These are phyloP conservation scores for Enteromius thamalakanensis DNA, from an alignment of 2,797 vertebrate genomes.

Conservation along the genomic window DNA sequence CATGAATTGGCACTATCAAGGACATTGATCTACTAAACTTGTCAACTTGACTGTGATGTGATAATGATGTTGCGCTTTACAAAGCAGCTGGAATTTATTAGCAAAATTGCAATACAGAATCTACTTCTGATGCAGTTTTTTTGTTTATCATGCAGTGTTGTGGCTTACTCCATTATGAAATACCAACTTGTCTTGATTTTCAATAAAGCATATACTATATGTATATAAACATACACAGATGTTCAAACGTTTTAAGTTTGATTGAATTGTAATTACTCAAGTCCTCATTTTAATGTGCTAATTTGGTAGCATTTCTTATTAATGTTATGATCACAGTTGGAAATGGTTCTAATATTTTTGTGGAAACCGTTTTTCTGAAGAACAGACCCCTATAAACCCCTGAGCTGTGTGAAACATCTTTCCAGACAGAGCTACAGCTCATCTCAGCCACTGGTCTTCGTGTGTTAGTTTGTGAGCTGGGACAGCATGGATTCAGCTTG, in stretches of 20 bases:
- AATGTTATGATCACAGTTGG: not conserved
- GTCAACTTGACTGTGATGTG: not conserved
- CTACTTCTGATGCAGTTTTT: not conserved
- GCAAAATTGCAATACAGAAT: not conserved
- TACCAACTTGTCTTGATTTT: not conserved
- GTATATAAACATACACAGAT: not conserved
- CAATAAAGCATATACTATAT: not conserved
- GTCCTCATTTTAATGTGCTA: not conserved
- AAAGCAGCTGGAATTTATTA: slow-evolving; percentile 15
- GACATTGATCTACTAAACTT: not conserved
- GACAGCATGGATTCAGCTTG: not conserved
- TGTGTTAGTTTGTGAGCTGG: not conserved
- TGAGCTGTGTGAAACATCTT: not conserved
- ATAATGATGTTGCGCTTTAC: not conserved
- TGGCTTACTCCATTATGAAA: not conserved
- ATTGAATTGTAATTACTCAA: not conserved
- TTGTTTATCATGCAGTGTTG: not conserved
- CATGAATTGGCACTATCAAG: not conserved
- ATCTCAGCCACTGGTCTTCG: not conserved
- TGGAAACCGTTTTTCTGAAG: not conserved
- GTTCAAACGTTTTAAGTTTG: not conserved
- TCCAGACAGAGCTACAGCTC: not conserved
- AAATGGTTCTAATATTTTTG: not conserved
- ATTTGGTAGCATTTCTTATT: not conserved
- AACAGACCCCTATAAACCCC: not conserved